A percentile compares a stretch with the other conserved stretches of the same genome.
Evolutionary conservation across 2,888 invertebrate species (phyloP).

Genomic region (Dendrolimus pini): DNA sequence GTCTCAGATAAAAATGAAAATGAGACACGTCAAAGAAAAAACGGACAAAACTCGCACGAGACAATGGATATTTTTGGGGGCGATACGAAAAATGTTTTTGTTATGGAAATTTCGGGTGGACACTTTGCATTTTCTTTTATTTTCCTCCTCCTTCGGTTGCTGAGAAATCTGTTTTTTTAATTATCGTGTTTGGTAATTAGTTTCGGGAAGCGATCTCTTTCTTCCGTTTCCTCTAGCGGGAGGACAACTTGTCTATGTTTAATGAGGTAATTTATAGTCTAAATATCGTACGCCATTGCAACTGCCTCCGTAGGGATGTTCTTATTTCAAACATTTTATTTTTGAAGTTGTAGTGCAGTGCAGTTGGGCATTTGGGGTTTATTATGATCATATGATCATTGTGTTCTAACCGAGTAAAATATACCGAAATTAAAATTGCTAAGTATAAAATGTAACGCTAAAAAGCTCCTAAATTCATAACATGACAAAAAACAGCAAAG

Average conservation of each 20-base stretch:
- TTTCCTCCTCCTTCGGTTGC: constrained; percentile 49
- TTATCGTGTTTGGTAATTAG: constrained; percentile 76
- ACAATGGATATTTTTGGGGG: constrained; percentile 71
- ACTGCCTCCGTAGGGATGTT: too few relatives aligned
- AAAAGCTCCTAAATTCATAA: too few relatives aligned
- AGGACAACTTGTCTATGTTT: constrained; percentile 62
- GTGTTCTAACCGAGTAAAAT: too few relatives aligned
- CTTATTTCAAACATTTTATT: too few relatives aligned
- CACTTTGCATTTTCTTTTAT: constrained; percentile 70
- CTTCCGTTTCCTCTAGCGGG: constrained; percentile 48
- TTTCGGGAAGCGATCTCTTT: constrained; percentile 69
- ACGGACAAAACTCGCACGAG: constrained; percentile 57
- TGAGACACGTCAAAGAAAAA: constrained; percentile 64
- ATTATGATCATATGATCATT: too few relatives aligned
- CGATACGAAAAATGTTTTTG: constrained; percentile 66
- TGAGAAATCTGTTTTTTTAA: constrained; percentile 72
- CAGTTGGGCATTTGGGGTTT: too few relatives aligned
- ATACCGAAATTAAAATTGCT: too few relatives aligned
- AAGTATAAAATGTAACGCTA: too few relatives aligned
- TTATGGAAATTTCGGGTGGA: constrained; percentile 71
- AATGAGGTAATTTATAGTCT: constrained; percentile 70
- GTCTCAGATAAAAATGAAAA: constrained; percentile 70
- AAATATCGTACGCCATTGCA: constrained; percentile 8
- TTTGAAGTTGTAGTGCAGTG: too few relatives aligned
- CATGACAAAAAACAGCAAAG: too few relatives aligned